These are phyloP conservation scores for Micrasema longulum DNA, from an alignment of 1,140 invertebrate species.

Conservation along the genomic window DNA sequence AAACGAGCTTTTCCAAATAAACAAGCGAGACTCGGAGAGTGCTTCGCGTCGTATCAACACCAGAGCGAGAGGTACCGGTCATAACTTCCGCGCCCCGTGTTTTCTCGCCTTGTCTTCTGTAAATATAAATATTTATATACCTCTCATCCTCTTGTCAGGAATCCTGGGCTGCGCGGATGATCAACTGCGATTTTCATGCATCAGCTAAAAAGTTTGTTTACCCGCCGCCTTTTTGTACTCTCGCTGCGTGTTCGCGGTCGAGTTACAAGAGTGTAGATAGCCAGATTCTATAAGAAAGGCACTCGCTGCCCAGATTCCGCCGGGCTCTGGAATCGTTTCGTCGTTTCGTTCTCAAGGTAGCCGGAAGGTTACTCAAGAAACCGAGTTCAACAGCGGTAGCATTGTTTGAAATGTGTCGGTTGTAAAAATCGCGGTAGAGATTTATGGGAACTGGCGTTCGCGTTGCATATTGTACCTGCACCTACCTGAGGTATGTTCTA, in stretches of 20 bases:
- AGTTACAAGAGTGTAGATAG: not conserved
- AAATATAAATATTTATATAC: constrained; percentile 20
- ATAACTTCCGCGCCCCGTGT: not conserved
- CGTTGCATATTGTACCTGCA: constrained; percentile 7
- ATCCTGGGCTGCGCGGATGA: constrained; percentile 1
- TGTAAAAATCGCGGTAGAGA: constrained; percentile 15
- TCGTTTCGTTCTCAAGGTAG: constrained; percentile 15
- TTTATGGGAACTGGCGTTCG: constrained; percentile 29
- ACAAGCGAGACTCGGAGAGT: constrained; percentile 1
- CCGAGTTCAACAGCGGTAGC: constrained; percentile 5
- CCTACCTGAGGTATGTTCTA: constrained; percentile 1
- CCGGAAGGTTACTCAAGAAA: constrained; percentile 10
- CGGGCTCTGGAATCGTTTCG: not conserved
- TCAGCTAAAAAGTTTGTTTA: constrained; percentile 15
- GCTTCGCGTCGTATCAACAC: constrained; percentile 14
- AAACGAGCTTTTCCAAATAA: not conserved
- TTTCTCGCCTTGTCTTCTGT: constrained; percentile 12
- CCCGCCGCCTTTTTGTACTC: not conserved
- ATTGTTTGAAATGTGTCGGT: constrained; percentile 27
- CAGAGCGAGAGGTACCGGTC: not conserved
- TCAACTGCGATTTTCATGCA: constrained; percentile 16
- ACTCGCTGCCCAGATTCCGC: too few relatives aligned
- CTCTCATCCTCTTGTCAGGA: constrained; percentile 11
- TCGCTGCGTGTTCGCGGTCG: not conserved
- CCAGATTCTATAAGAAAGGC: constrained; percentile 4